Evolutionary conservation across 2,113 vertebrate species (phyloP), one percentile per base, ranked within the genome.

Genomic region (Corvus moneduloides): DNA sequence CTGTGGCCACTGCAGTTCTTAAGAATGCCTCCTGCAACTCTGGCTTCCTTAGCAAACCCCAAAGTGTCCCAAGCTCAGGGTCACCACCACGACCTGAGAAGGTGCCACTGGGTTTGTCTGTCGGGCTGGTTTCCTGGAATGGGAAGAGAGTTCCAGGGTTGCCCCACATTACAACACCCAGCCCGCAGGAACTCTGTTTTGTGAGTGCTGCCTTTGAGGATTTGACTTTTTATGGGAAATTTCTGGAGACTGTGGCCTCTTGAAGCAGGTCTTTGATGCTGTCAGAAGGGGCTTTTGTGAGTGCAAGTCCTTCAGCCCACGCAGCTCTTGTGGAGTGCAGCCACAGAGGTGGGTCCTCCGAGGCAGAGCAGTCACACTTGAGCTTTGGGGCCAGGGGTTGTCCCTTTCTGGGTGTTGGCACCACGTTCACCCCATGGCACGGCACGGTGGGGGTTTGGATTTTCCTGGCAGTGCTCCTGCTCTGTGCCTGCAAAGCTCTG

Each of bases 351-450:
- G 54, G 20, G 6, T 41, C 21, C 71, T 92, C 11, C 2, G 0
- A 16, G 64, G 63, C 4, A 2, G 10, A 82, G 61, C 51, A 67
- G 27, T 37, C 16, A 15, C n/a, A 5, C 41, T 62, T 21, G 39
- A 71, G 6, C 21, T 71, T 6, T 63, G 59, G 61, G 52, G 32
- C 32, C 14, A 33, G 27, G 32, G 44, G 0, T 64, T 51, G 89
- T 77, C 67, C 72, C 56, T 79, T 35, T 6, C n/a, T 3, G 1
- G 27, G 1, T 33, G 19, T 0, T 52, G 68, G 51, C 71, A 59
- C 68, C 52, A 21, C 0, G 0, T 8, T 48, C 11, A 28, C 15
- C 33, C 68, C 7, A 0, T 14, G 26, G 30, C 73, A 54, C 11
- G 30, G 35, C 41, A 3, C 56, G 76, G 9, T 44, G 67, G 61